These are phyloP conservation scores for Hydrotaea cyrtoneurina DNA, from an alignment of 2,888 invertebrate genomes.

Conservation along the genomic window DNA sequence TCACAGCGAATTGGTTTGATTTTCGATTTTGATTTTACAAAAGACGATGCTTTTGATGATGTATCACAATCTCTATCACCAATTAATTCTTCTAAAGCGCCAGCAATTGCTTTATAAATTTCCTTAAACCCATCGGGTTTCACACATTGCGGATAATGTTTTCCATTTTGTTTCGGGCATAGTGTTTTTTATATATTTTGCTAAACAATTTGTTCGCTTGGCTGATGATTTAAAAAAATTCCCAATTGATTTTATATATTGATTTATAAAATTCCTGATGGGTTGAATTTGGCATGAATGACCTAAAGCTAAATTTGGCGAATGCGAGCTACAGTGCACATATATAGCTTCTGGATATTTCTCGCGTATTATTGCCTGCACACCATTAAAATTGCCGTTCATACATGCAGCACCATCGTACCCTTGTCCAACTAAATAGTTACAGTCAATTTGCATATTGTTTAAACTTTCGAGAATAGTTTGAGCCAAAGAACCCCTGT, in stretches of 20 bases:
- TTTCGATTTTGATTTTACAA: constrained; percentile 8
- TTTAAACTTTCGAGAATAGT: not conserved
- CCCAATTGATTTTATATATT: constrained; percentile 19
- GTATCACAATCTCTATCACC: too few relatives aligned
- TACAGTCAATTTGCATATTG: not conserved
- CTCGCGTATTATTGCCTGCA: not conserved
- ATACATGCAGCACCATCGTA: constrained; percentile 26
- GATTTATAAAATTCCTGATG: constrained; percentile 21
- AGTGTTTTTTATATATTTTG: not conserved
- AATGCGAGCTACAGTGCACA: constrained; percentile 8
- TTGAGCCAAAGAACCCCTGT: constrained; percentile 5
- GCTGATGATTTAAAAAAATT: constrained; percentile 7
- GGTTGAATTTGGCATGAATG: constrained; percentile 1
- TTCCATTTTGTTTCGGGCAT: constrained; percentile 26
- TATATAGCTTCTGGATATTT: constrained; percentile 12
- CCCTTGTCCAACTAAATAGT: constrained; percentile 2
- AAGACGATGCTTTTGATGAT: not conserved
- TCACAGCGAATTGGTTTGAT: constrained; percentile 13
- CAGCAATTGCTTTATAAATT: not conserved
- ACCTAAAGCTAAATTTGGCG: not conserved
- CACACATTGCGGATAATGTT: constrained; percentile 32
- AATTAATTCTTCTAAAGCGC: not conserved
- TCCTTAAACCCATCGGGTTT: constrained; percentile 21
- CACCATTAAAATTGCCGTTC: constrained; percentile 20
- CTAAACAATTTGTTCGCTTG: constrained; percentile 9